A percentile compares a stretch with the other conserved stretches of the same genome.
Conservation (phyloP, 2,797 vertebrate species). For the Geotrypetes seraphini region DNA sequence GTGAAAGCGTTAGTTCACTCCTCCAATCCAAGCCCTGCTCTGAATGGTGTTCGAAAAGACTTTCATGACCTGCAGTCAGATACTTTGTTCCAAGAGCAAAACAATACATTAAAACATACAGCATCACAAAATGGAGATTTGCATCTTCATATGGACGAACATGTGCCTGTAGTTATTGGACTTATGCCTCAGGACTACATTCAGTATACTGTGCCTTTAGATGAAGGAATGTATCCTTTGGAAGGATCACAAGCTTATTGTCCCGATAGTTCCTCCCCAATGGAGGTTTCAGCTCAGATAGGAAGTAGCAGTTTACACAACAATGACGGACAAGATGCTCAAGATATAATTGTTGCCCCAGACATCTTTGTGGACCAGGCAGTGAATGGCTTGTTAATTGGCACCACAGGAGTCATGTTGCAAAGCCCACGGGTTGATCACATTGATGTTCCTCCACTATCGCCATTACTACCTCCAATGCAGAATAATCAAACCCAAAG, state of each 20-base stretch:
- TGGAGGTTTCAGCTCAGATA: constrained; percentile 80
- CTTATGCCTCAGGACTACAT: constrained; percentile 96
- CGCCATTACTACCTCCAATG: constrained; percentile 83
- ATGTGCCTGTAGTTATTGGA: constrained; percentile 93
- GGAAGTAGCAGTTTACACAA: constrained; percentile 60
- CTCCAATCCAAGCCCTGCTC: constrained; percentile 76
- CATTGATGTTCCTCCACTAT: constrained; percentile 66
- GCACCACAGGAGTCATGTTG: constrained; percentile 75
- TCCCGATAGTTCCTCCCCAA: constrained; percentile 81
- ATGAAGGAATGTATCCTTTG: constrained; percentile 89
- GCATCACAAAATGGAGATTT: constrained; percentile 75
- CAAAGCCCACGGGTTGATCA: constrained; percentile 70
- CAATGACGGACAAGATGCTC: constrained; percentile 68
- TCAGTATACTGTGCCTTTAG: constrained; percentile 98
- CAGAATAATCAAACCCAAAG: constrained; percentile 75
- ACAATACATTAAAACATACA: constrained; percentile 63
- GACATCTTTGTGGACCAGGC: constrained; percentile 86
- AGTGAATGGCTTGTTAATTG: constrained; percentile 71
- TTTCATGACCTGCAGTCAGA: constrained; percentile 83
- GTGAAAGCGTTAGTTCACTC: constrained; percentile 95
- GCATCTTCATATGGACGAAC: constrained; percentile 85
- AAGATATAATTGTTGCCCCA: constrained; percentile 66
- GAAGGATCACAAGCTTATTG: constrained; percentile 84
- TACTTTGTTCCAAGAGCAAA: constrained; percentile 73
- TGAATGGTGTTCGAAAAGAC: constrained; percentile 87